Conservation (phyloP, 2,888 invertebrate genomes). For the Brenthis hecate region DNA sequence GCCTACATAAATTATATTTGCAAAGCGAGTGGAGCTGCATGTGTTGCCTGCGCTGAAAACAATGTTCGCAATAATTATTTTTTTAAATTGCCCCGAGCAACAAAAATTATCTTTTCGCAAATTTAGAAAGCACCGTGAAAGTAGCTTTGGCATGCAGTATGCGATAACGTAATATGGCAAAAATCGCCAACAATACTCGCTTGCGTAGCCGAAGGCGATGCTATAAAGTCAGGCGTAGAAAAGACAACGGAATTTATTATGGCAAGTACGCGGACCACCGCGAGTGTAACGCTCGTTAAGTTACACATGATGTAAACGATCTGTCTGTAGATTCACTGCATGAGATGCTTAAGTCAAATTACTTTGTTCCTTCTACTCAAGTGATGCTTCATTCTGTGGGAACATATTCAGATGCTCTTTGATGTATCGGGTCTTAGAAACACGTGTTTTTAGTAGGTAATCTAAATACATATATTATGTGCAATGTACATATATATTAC, state of each 20-base stretch:
- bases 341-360: constrained; percentile 28
- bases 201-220: constrained; percentile 51
- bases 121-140: constrained; percentile 73
- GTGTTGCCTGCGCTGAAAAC: constrained; percentile 8
- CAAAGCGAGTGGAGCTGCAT: neutral
- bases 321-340: constrained; percentile 28
- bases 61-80: constrained; percentile 15
- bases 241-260: constrained; percentile 35
- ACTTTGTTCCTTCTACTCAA: constrained; percentile 22
- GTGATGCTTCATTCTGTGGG: constrained; percentile 11
- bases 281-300: constrained; percentile 24
- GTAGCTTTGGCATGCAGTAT: constrained; percentile 56
- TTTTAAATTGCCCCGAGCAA: constrained; percentile 37
- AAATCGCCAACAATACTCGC: constrained; percentile 62
- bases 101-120: constrained; percentile 59
- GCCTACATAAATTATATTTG: constrained; percentile 12
- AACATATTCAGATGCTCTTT: neutral
- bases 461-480: no score
- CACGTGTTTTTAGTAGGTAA: no score
- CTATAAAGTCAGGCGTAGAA: constrained; percentile 35
- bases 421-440: no score
- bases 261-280: constrained; percentile 31
- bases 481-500: no score
- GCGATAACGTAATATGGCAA: constrained; percentile 67
- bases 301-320: constrained; percentile 37